A percentile compares a stretch with the other conserved stretches of the same genome.
Evolutionary conservation across 1,140 invertebrate species (phyloP).

Genomic region (Riptortus pedestris): DNA sequence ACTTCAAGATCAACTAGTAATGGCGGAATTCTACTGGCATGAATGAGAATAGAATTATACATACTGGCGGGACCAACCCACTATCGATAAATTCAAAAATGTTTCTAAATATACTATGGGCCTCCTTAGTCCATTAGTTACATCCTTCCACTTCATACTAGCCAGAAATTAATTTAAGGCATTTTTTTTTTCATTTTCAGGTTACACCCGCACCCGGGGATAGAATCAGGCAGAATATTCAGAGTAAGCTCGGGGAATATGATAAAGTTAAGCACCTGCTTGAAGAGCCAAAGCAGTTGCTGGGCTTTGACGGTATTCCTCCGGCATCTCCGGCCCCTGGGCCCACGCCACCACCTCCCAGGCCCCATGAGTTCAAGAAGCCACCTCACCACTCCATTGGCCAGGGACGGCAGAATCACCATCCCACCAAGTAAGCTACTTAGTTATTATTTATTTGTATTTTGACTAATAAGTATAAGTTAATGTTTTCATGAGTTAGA

Average conservation of each 20-base stretch:
- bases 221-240: constrained; percentile 59
- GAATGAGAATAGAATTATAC: too few species aligned
- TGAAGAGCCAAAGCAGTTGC: constrained; percentile 53
- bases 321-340: constrained; percentile 46
- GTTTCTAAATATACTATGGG: too few species aligned
- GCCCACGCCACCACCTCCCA: constrained; percentile 32
- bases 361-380: constrained; percentile 49
- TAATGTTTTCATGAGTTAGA: constrained; percentile 39
- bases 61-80: too few species aligned
- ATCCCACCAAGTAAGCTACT: neutral
- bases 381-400: constrained; percentile 40
- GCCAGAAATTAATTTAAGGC: too few species aligned
- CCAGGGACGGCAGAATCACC: constrained; percentile 39
- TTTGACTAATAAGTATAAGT: too few species aligned
- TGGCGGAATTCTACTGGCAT: too few species aligned
- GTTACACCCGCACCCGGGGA: constrained; percentile 59
- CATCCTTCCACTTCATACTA: too few species aligned
- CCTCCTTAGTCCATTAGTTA: too few species aligned
- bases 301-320: constrained; percentile 55
- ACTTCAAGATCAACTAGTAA: too few species aligned
- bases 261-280: constrained; percentile 52
- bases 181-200: too few species aligned
- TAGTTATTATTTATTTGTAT: too few species aligned
- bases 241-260: constrained; percentile 61
- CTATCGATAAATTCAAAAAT: too few species aligned